Evolutionary conservation across 2,797 vertebrate genomes (phyloP), one percentile per base, ranked within the genome.

Genomic region (Crocidura indochinensis): DNA sequence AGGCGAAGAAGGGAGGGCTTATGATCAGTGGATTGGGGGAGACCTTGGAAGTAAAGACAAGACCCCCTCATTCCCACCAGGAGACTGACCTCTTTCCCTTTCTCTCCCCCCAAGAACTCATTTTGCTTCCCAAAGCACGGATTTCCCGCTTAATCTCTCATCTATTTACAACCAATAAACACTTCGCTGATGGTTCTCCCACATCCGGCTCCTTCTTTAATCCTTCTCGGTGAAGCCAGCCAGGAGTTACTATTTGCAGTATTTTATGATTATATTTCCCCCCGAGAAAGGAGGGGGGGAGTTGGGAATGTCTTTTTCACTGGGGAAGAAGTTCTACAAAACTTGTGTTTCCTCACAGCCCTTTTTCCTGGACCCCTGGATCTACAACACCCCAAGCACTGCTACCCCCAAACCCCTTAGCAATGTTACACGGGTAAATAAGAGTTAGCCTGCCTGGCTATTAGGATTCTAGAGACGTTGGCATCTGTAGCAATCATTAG

Each of bases 391-490:
- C 93, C 85, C 80, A 86, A 74, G 47, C 62, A 46, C 49, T 53
- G 64, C 7, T 14, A 44, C 46, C 15, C 15, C 74, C 20, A 65
- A 24, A 60, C 67, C 80, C 73, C 31, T 8, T 80, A 27, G 79
- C 92, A 93, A 86, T 29, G 53, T n/a, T 81, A 88, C 72, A 1
- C 17, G 72, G 91, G 81, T 92, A 95, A 95, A 92, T 82, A 95
- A 94, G 73, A 93, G 78, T 95, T 91, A 38, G 12, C 74, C 76
- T 72, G 88, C 76, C 69, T 96, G 91, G 92, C 87, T 89, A 96
- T 98, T 97, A 97, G 95, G 96, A 98, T 98, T 96, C 97, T 94
- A 92, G 92, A 78, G 96, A 96, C 97, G 93, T 95, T 95, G 96
- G 96, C 96, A 96, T 96, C 96, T 95, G 95, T 96, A 96, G 91